Conservation (phyloP, 92 coral and sea anemone species). For the Zoanthus gigantus region DNA sequence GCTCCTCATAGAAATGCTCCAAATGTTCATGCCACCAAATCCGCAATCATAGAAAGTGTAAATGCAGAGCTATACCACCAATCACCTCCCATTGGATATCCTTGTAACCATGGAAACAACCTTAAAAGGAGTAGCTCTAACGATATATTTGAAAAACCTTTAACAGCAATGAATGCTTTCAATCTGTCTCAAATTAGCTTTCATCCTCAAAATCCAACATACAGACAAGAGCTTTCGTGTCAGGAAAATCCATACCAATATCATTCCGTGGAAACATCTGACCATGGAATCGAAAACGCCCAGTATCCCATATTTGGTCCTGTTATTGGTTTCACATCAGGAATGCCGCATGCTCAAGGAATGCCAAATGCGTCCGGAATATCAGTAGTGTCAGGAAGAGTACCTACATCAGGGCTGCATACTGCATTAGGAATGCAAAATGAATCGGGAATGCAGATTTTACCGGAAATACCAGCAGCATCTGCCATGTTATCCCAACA, state of each 20-base stretch:
- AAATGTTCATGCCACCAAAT: no score
- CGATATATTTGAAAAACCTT: not conserved
- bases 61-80: not conserved
- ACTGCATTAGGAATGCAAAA: not conserved
- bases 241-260: not conserved
- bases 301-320: not conserved
- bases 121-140: not conserved
- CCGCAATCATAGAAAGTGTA: no score
- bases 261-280: not conserved
- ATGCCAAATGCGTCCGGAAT: not conserved
- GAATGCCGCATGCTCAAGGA: not conserved
- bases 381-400: no score
- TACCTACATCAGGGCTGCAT: not conserved
- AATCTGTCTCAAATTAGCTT: not conserved
- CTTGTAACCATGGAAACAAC: constrained; percentile 24
- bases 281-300: not conserved
- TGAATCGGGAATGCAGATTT: not conserved
- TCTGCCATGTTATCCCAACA: no score
- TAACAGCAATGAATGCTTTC: not conserved
- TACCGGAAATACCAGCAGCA: not conserved
- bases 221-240: not conserved
- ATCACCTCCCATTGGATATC: not conserved
- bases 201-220: not conserved
- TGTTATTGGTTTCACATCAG: not conserved
- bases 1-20: no score